A percentile compares a stretch with the other conserved stretches of the same genome.
These are phyloP conservation scores for Smittia aterrima DNA, from an alignment of 2,888 invertebrate species.

Conservation along the genomic window DNA sequence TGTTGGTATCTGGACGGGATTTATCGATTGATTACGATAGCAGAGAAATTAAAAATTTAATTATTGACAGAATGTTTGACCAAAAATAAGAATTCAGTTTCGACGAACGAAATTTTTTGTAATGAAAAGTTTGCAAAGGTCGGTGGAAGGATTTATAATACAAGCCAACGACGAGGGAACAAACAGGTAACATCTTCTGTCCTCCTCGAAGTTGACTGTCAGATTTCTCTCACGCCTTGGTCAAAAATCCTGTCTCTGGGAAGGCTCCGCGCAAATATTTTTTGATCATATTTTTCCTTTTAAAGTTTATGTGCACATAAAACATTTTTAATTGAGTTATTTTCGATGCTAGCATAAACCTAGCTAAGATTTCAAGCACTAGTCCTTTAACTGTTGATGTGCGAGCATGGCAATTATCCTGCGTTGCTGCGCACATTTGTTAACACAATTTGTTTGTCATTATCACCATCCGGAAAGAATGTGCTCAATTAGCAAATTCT, in stretches of 20 bases:
- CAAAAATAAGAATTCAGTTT: slow-evolving; percentile 52
- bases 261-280: slow-evolving; percentile 21
- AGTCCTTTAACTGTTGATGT: slow-evolving; percentile 21
- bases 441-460: slow-evolving; percentile 11
- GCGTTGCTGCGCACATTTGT: slow-evolving; percentile 21
- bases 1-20: slow-evolving; percentile 57
- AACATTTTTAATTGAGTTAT: background rate
- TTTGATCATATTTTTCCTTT: slow-evolving; percentile 42
- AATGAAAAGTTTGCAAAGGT: slow-evolving; percentile 39
- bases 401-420: slow-evolving; percentile 5
- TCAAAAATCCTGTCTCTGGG: slow-evolving; percentile 46
- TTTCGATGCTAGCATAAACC: slow-evolving; percentile 42
- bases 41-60: slow-evolving; percentile 39
- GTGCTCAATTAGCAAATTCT: background rate
- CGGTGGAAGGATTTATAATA: slow-evolving; percentile 1
- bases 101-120: background rate
- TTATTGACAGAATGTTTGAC: slow-evolving; percentile 70
- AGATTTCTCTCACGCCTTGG: slow-evolving; percentile 42
- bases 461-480: slow-evolving; percentile 21
- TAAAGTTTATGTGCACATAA: slow-evolving; percentile 32
- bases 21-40: slow-evolving; percentile 22
- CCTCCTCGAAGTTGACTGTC: slow-evolving; percentile 18
- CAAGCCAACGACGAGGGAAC: slow-evolving; percentile 33
- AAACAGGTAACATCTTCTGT: slow-evolving; percentile 3
- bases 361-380: slow-evolving; percentile 46